These are phyloP conservation scores for Pogoniulus pusillus DNA, from an alignment of 2,797 vertebrate genomes.

Conservation along the genomic window DNA sequence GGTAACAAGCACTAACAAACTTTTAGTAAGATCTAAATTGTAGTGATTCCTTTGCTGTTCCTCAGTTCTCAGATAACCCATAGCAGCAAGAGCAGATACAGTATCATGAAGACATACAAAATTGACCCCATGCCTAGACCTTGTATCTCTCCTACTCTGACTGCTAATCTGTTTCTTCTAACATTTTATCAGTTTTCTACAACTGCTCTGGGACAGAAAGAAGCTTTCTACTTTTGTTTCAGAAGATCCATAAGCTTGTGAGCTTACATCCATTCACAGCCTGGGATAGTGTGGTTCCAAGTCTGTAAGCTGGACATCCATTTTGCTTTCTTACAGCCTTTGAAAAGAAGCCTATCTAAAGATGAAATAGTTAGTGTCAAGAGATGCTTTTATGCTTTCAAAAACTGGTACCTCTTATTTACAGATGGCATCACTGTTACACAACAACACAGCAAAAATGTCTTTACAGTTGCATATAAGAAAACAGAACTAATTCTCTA, in stretches of 20 bases:
- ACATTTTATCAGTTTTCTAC: neutral
- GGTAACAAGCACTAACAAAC: neutral
- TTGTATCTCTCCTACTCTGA: neutral
- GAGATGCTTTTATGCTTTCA: neutral
- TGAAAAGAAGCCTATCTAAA: neutral
- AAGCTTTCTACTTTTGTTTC: neutral
- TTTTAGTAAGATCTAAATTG: neutral
- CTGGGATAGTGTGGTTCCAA: neutral
- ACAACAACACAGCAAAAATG: neutral
- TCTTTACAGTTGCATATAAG: neutral
- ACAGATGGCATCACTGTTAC: neutral
- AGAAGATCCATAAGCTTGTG: neutral
- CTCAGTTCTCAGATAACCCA: neutral
- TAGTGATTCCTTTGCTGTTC: neutral
- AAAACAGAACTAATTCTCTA: neutral
- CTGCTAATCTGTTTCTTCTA: neutral
- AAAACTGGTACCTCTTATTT: neutral
- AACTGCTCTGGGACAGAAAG: neutral
- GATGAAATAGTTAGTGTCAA: neutral
- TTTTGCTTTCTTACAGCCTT: neutral
- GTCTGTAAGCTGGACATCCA: neutral
- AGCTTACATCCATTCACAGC: neutral
- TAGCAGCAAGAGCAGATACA: neutral
- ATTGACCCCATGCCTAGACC: neutral
- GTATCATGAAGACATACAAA: neutral